phyloP scores from a whole-genome alignment of 2,113 vertebrate genomes.

The human (Homo sapiens) region GRCh38 chr18:15022501-15023000 shows the following conservation, averaged over 20 bases:
- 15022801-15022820: background rate
- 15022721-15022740: background rate
- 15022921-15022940: background rate
- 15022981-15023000: background rate
- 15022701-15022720: background rate
- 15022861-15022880: background rate
- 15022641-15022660: background rate
- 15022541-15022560: background rate
- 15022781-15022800: background rate
- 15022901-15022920: background rate
- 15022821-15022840: background rate
- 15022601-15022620: background rate
- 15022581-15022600: background rate
- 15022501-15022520: accelerated
- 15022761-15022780: background rate
- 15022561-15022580: background rate
- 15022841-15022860: background rate
- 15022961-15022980: background rate
- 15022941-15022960: background rate
- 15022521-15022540: background rate
- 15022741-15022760: background rate
- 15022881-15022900: background rate
- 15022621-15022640: background rate
- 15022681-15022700: background rate
- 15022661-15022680: background rate